Conservation (phyloP, 2,888 invertebrate genomes). For the Zygothrica quintamaculata region DNA sequence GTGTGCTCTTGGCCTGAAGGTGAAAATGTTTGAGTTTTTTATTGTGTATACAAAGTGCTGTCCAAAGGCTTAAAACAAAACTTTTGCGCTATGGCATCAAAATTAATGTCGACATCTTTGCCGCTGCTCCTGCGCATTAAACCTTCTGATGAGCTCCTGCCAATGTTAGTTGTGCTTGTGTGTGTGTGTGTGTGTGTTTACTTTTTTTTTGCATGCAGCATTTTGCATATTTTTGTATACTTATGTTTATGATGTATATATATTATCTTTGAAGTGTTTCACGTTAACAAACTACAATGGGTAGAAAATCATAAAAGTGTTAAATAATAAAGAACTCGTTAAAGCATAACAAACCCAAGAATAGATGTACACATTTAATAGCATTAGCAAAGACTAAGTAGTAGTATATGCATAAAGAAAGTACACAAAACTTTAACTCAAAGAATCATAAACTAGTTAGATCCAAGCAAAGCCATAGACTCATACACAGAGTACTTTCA, state of each 20-base stretch:
- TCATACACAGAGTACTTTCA: neutral
- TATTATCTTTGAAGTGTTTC: conserved; percentile 58
- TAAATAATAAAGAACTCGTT: conserved; percentile 8
- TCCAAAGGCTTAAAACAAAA: conserved; percentile 79
- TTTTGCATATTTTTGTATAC: conserved; percentile 30
- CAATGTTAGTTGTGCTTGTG: conserved; percentile 30
- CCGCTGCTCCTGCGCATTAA: conserved; percentile 49
- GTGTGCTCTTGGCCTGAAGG: conserved; percentile 52
- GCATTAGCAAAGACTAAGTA: neutral
- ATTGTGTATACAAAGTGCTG: conserved; percentile 51
- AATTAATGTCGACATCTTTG: conserved; percentile 70
- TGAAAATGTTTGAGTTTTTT: conserved; percentile 64
- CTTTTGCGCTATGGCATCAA: conserved; percentile 69
- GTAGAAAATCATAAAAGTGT: conserved; percentile 5
- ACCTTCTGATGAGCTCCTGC: conserved; percentile 45
- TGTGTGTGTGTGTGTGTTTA: conserved; percentile 3
- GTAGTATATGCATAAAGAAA: no score
- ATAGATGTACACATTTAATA: conserved; percentile 3
- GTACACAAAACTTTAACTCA: neutral
- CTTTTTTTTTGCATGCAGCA: conserved; percentile 29
- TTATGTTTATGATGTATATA: conserved; percentile 63
- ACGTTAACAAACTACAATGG: conserved; percentile 27
- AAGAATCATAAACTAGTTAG: neutral
- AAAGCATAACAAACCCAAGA: neutral
- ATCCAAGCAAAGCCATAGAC: neutral